Evolutionary conservation across 53 echinoderm and acorn worm genomes (phyloP).

Genomic region (Crossaster papposus): DNA sequence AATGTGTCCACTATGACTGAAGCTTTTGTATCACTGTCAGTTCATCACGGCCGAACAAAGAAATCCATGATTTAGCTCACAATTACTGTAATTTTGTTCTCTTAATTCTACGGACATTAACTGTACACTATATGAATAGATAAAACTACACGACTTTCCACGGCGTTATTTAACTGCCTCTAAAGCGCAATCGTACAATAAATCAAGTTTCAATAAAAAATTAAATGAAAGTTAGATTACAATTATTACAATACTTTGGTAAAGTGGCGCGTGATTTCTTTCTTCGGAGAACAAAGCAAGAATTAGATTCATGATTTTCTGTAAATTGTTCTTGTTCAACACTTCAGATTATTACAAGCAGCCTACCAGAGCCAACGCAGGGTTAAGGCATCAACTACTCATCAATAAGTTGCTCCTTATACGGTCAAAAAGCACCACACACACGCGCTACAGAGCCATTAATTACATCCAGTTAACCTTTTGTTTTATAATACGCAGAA

Average conservation of each 20-base stretch:
- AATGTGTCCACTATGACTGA: not conserved
- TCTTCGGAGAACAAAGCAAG: slow-evolving; percentile 3
- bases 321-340: slow-evolving; percentile 1
- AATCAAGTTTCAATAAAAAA: slow-evolving; percentile 56
- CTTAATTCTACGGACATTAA: slow-evolving; percentile 46
- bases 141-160: slow-evolving; percentile 60
- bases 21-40: not conserved
- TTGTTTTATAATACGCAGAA: slow-evolving; percentile 18
- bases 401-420: slow-evolving; percentile 10
- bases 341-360: slow-evolving; percentile 6
- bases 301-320: slow-evolving; percentile 4
- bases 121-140: slow-evolving; percentile 54
- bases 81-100: slow-evolving; percentile 29
- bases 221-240: slow-evolving; percentile 65
- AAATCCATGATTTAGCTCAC: slow-evolving; percentile 45
- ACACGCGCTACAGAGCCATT: slow-evolving; percentile 28
- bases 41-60: slow-evolving; percentile 35
- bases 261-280: slow-evolving; percentile 47
- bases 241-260: slow-evolving; percentile 66
- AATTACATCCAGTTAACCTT: slow-evolving; percentile 18
- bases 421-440: slow-evolving; percentile 53
- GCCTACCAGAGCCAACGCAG: slow-evolving; percentile 52
- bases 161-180: slow-evolving; percentile 47
- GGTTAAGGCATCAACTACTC: not conserved
- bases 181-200: slow-evolving; percentile 59